Conservation (phyloP, 2,888 invertebrate genomes). For the Dolichomitus sp. region DNA sequence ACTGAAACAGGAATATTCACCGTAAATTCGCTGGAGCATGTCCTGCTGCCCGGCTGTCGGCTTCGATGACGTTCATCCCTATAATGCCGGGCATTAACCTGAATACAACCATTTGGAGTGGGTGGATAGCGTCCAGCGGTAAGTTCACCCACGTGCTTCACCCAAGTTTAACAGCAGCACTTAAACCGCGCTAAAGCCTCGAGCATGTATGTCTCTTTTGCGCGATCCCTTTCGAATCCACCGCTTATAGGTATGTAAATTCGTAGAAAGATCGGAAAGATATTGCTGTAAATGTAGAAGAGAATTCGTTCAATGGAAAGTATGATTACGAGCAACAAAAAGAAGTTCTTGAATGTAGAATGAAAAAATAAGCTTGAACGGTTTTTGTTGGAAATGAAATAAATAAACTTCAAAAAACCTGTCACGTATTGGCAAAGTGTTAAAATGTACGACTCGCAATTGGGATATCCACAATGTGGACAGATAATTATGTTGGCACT, state of each 20-base stretch:
- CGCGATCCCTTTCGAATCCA: background rate
- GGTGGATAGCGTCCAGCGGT: background rate
- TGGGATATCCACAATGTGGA: background rate
- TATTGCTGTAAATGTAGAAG: background rate
- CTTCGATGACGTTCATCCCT: constrained; percentile 38
- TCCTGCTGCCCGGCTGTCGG: background rate
- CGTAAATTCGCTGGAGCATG: background rate
- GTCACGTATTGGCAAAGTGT: background rate
- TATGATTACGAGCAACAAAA: background rate
- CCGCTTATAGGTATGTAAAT: constrained; percentile 3
- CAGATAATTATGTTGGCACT: constrained; percentile 11
- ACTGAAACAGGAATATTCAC: background rate
- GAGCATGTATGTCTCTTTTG: background rate
- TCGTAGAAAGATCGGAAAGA: background rate
- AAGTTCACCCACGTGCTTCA: background rate
- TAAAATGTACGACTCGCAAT: background rate
- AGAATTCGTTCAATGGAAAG: background rate
- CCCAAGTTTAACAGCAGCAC: background rate
- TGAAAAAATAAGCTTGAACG: background rate
- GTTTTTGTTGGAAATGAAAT: background rate
- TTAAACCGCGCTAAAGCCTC: background rate
- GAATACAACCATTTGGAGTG: constrained; percentile 43
- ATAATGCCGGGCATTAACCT: constrained; percentile 53
- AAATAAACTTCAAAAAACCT: background rate
- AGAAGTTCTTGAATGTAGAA: background rate